A percentile compares a stretch with the other conserved stretches of the same genome.
phyloP scores from a whole-genome alignment of 2,113 vertebrate genomes.

The Pygathrix nemaeus region DNA sequence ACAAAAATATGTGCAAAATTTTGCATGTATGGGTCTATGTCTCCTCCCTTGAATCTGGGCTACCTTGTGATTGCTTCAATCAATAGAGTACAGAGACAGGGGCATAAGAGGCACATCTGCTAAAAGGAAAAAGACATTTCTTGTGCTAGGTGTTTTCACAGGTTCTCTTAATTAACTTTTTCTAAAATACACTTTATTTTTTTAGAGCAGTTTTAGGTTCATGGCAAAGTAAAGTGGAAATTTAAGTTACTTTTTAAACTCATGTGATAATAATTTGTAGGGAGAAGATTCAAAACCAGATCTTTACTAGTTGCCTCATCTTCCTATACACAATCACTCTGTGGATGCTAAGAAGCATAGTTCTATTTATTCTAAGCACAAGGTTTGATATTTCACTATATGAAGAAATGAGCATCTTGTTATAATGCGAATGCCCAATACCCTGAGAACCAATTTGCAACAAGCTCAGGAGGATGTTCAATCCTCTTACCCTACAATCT shows the following conservation, averaged over 20 bases:
- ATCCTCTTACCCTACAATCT: conserved; percentile 1
- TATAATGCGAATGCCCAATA: not conserved
- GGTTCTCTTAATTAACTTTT: not conserved
- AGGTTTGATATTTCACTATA: not conserved
- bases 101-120: not conserved
- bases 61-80: not conserved
- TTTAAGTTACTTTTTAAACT: conserved; percentile 17
- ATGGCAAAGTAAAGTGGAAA: not conserved
- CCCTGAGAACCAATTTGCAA: not conserved
- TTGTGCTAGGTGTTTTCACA: not conserved
- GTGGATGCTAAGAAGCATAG: not conserved
- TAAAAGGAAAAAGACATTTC: not conserved
- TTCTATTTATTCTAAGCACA: not conserved
- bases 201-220: not conserved
- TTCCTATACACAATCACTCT: not conserved
- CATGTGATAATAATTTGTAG: not conserved
- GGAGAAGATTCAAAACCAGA: not conserved
- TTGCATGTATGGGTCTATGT: not conserved
- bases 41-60: not conserved
- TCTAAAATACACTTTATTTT: not conserved
- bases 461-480: not conserved
- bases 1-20: not conserved
- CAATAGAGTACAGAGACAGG: not conserved
- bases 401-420: not conserved
- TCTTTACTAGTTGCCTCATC: not conserved